Percentiles rank a stretch among this genome's conserved stretches.
phyloP scores from a whole-genome alignment of 2,888 invertebrate genomes.

The Zelleria hepariella region DNA sequence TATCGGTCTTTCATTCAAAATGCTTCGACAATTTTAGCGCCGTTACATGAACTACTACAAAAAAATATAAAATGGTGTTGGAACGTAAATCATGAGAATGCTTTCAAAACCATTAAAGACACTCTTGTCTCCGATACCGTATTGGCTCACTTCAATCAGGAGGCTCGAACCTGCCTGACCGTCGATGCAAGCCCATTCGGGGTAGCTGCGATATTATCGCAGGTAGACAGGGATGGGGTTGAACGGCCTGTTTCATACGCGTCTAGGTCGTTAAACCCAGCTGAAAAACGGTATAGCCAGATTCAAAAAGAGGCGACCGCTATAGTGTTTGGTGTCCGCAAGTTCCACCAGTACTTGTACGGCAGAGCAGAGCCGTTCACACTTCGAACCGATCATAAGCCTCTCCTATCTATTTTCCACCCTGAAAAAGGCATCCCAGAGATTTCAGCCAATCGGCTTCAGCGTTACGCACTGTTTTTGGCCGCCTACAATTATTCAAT shows the following conservation, averaged over 20 bases:
- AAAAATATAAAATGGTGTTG: conserved; percentile 4
- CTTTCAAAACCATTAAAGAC: conserved; percentile 1
- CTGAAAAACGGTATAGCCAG: neutral
- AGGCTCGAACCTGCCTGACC: neutral
- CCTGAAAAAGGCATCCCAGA: neutral
- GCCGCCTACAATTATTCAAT: neutral
- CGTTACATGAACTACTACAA: neutral
- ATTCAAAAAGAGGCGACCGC: neutral
- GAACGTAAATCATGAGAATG: neutral
- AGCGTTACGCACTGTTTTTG: neutral
- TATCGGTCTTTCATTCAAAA: neutral
- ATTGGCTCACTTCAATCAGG: conserved; percentile 5
- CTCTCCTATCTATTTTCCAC: neutral
- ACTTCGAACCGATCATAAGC: neutral
- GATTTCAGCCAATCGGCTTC: neutral
- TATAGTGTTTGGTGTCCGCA: neutral
- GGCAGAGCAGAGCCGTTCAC: neutral
- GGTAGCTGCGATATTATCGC: neutral
- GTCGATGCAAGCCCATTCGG: conserved; percentile 4
- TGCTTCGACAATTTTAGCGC: conserved; percentile 4
- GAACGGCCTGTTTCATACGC: neutral
- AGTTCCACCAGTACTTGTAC: neutral
- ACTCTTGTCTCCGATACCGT: conserved; percentile 1
- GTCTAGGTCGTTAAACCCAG: neutral
- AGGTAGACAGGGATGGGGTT: neutral